Evolutionary conservation across 2,888 invertebrate species (phyloP), one percentile per base, ranked within the genome.

Genomic region (Ectropis crepuscularia): DNA sequence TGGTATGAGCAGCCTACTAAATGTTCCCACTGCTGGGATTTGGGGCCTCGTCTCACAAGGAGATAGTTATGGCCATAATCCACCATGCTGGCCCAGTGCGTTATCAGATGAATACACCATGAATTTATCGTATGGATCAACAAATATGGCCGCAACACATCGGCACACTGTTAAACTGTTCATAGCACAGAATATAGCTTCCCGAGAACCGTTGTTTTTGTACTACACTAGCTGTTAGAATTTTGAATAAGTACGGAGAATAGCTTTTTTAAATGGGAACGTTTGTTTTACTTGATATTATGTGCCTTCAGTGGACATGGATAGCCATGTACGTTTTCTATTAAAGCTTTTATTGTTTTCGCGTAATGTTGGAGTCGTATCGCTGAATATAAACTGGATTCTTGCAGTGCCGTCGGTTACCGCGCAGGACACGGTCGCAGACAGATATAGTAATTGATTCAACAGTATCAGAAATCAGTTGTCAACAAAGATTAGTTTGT

Each of bases 181-280:
- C 73, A 80, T 78, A 83, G 83, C 85, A 84, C 83, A 81, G 79
- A 73, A 79, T 12, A 39, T 85, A 82, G 87, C 85, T 86, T 87
- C 80, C 47, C 38, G 46, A 81, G 77, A 77, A 79, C 74, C 75
- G 75, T 80, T 75, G 74, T 81, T 80, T 77, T 78, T 80, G 68
- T 81, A 75, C 75, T 74, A 80, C 82, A 80, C 74, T 78, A 80
- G 80, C 80, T 81, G 74, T 77, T 86, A 83, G 83, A 81, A 80
- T 59, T 82, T 80, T 79, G 16, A 85, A 82, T 89, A 88, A 87
- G 84, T 83, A 85, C 83, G 78, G 78, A 83, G 78, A 86, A 87
- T 89, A 90, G 90, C 89, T 90, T 91, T 90, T 90, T 91, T 88
- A 89, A 87, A 87, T 67, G 70, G 73, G 61, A 69, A 69, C 72